A percentile compares a stretch with the other conserved stretches of the same genome.
These are phyloP conservation scores for Halcyon senegalensis DNA, from an alignment of 2,113 vertebrate genomes.

Conservation along the genomic window DNA sequence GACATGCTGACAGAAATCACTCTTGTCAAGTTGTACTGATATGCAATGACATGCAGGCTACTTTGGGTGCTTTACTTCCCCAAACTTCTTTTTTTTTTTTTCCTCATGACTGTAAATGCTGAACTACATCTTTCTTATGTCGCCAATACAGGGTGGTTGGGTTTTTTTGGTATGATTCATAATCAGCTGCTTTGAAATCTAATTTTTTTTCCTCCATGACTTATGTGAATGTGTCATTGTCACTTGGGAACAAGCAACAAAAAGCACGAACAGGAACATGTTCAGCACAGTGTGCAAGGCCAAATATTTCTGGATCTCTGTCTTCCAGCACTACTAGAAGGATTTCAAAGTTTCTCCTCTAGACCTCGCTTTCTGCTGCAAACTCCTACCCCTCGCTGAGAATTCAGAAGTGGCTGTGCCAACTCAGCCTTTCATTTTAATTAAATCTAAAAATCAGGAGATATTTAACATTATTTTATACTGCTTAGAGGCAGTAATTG, in stretches of 20 bases:
- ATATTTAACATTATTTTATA: constrained; percentile 60
- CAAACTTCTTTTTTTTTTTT: neutral
- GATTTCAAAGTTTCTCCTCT: constrained; percentile 16
- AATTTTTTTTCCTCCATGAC: neutral
- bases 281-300: constrained; percentile 19
- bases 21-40: neutral
- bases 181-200: constrained; percentile 52
- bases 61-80: neutral
- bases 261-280: constrained; percentile 20
- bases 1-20: constrained; percentile 30
- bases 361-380: neutral
- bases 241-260: constrained; percentile 60
- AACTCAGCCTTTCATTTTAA: constrained; percentile 48
- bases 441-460: constrained; percentile 39
- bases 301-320: constrained; percentile 25
- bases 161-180: constrained; percentile 38
- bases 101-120: neutral
- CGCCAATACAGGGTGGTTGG: neutral
- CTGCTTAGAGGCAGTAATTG: constrained; percentile 39
- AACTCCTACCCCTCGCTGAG: neutral
- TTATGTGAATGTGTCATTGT: constrained; percentile 63
- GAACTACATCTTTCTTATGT: constrained; percentile 4
- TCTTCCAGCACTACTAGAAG: neutral
- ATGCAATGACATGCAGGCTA: neutral
- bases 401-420: neutral